Percentiles rank a stretch among this genome's conserved stretches.
Conservation (phyloP, 2,888 invertebrate genomes). For the Drosophila formosana region DNA sequence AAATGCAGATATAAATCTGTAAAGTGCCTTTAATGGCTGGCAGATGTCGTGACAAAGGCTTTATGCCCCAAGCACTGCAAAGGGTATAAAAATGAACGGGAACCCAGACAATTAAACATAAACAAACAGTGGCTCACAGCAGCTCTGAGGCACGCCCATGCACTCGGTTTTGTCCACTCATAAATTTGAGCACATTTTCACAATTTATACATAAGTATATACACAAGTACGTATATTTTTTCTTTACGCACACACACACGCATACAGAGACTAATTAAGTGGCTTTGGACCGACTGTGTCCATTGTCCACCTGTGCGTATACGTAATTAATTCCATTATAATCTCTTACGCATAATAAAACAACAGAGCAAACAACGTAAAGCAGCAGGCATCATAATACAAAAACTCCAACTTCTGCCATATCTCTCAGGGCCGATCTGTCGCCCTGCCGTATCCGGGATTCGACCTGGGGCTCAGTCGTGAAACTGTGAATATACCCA, state of each 20-base stretch:
- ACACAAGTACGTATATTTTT: not conserved
- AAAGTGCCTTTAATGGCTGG: constrained; percentile 29
- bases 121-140: constrained; percentile 54
- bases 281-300: constrained; percentile 40
- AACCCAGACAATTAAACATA: constrained; percentile 67
- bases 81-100: constrained; percentile 37
- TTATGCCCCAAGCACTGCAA: constrained; percentile 20
- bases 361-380: constrained; percentile 52
- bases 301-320: constrained; percentile 71
- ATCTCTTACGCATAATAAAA: constrained; percentile 79
- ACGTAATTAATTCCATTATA: constrained; percentile 78
- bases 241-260: constrained; percentile 14
- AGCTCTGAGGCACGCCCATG: constrained; percentile 26
- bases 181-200: constrained; percentile 26
- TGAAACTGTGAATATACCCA: constrained; percentile 38
- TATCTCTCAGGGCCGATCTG: constrained; percentile 1
- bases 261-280: constrained; percentile 57
- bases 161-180: constrained; percentile 11
- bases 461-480: not conserved
- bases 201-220: not conserved
- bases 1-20: constrained; percentile 35
- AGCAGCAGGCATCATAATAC: constrained; percentile 48
- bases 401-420: constrained; percentile 16
- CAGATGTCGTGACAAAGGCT: constrained; percentile 40
- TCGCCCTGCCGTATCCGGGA: not conserved